phyloP scores from a whole-genome alignment of 1,140 invertebrate species.

The Zaprionus capensis region DNA sequence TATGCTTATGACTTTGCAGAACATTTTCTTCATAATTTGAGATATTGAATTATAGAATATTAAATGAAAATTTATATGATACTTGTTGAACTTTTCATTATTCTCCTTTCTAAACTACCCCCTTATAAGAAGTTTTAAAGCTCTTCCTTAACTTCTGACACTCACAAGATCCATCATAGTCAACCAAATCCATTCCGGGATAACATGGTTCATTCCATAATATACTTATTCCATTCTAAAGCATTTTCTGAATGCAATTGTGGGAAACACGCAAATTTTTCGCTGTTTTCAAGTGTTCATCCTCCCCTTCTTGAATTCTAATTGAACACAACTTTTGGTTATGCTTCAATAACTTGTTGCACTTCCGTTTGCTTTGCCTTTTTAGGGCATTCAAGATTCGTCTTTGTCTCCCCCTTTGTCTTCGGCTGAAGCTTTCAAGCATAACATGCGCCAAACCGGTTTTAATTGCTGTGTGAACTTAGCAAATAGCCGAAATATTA shows the following conservation, averaged over 20 bases:
- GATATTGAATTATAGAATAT: no score
- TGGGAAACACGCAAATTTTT: neutral
- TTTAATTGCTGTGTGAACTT: slow-evolving; percentile 36
- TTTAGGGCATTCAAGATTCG: slow-evolving; percentile 10
- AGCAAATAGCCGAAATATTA: slow-evolving; percentile 28
- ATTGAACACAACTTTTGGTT: neutral
- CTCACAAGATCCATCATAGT: no score
- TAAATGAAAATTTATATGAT: no score
- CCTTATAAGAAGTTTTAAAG: no score
- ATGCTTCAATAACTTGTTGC: neutral
- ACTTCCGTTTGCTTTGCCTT: neutral
- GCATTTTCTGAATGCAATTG: neutral
- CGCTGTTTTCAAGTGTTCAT: neutral
- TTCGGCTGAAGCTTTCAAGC: slow-evolving; percentile 13
- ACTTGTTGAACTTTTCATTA: no score
- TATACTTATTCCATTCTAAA: neutral
- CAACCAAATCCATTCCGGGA: no score
- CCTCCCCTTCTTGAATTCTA: neutral
- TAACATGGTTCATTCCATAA: neutral
- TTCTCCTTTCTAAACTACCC: no score
- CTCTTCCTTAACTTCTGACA: no score
- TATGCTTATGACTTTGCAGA: neutral
- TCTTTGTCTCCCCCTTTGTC: neutral
- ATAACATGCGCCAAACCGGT: slow-evolving; percentile 39
- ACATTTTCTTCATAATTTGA: no score